These are phyloP conservation scores for Montipora capricornis DNA, from an alignment of 64 coral and sea anemone species.

Conservation along the genomic window DNA sequence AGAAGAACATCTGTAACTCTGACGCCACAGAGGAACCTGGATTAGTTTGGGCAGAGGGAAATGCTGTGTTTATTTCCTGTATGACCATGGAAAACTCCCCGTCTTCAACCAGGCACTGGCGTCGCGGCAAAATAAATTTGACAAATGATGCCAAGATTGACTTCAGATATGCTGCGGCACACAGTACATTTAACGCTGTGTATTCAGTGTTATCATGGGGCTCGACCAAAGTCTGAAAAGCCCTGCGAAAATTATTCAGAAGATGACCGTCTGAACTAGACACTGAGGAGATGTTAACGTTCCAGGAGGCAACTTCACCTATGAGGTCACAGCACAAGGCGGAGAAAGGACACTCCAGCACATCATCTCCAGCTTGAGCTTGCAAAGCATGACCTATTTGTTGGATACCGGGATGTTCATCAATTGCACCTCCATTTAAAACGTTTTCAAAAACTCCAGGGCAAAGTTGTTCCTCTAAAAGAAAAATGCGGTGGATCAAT, in stretches of 20 bases:
- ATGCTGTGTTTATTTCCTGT: constrained; percentile 45
- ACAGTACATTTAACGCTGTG: constrained; percentile 48
- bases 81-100: constrained; percentile 70
- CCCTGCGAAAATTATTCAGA: constrained; percentile 60
- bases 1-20: constrained; percentile 7
- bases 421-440: constrained; percentile 24
- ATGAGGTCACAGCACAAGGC: constrained; percentile 93
- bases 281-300: constrained; percentile 44
- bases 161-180: constrained; percentile 72
- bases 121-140: constrained; percentile 30
- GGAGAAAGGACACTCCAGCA: constrained; percentile 62
- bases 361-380: not conserved
- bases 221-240: constrained; percentile 33
- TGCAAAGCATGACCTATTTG: constrained; percentile 60
- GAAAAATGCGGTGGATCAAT: constrained; percentile 75
- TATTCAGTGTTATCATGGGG: not conserved
- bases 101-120: constrained; percentile 39
- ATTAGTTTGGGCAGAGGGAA: not conserved
- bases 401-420: constrained; percentile 72
- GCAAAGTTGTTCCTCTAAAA: constrained; percentile 55
- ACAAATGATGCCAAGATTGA: constrained; percentile 65
- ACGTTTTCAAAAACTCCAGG: constrained; percentile 65
- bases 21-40: not conserved
- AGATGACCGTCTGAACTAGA: constrained; percentile 59
- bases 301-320: constrained; percentile 70